Evolutionary conservation across 1,140 invertebrate species (phyloP).

Genomic region (Metopolophium dirhodum): DNA sequence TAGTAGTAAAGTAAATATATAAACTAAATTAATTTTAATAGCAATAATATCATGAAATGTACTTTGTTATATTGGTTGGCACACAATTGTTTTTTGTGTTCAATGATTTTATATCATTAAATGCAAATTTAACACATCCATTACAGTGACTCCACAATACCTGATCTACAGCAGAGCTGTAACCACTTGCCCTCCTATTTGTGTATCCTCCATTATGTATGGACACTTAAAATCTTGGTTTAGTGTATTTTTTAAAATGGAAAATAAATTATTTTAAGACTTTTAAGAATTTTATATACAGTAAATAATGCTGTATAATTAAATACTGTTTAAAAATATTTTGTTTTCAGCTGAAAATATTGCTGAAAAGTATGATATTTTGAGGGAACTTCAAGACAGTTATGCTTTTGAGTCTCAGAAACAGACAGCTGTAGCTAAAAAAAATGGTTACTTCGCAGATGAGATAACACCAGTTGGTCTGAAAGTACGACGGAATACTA

Average conservation of each 20-base stretch:
- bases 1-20: too few species aligned
- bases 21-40: too few species aligned
- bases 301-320: neutral
- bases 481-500: constrained; percentile 65
- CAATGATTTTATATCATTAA: too few species aligned
- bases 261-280: constrained; percentile 64
- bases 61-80: too few species aligned
- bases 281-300: constrained; percentile 63
- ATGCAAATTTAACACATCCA: too few species aligned
- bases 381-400: constrained; percentile 77
- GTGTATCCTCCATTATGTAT: constrained; percentile 66
- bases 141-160: too few species aligned
- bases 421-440: constrained; percentile 71
- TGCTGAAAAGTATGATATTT: constrained; percentile 73
- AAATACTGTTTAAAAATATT: neutral
- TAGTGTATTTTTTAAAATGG: too few species aligned
- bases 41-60: too few species aligned
- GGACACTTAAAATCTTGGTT: constrained; percentile 67
- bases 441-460: constrained; percentile 72
- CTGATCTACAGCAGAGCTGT: too few species aligned
- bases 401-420: constrained; percentile 78
- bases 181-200: too few species aligned
- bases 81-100: too few species aligned
- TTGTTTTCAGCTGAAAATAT: constrained; percentile 76
- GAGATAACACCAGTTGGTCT: constrained; percentile 75